A percentile compares a stretch with the other conserved stretches of the same genome.
Conservation (phyloP, 1,140 invertebrate genomes). For the Sitophilus oryzae region DNA sequence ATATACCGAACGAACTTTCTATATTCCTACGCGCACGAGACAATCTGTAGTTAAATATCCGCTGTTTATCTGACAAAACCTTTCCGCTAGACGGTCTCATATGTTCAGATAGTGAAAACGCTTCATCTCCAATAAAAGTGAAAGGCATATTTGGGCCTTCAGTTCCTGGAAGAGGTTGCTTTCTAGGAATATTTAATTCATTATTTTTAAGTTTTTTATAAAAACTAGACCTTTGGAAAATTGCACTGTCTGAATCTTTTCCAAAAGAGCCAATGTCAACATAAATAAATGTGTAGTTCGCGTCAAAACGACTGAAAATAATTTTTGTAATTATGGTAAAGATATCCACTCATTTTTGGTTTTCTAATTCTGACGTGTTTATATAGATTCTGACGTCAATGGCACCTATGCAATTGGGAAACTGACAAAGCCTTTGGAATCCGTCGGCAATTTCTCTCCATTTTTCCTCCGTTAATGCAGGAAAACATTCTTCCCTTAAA, state of each 20-base stretch:
- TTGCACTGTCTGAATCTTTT: constrained; percentile 4
- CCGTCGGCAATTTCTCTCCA: not conserved
- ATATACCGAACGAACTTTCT: not conserved
- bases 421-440: not conserved
- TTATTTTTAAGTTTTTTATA: constrained; percentile 7
- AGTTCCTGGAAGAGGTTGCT: too few relatives aligned
- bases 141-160: too few relatives aligned
- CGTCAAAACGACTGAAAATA: constrained; percentile 1
- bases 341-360: constrained; percentile 1
- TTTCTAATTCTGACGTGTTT: too few relatives aligned
- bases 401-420: not conserved
- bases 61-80: not conserved
- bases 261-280: too few relatives aligned
- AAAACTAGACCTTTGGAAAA: constrained; percentile 1
- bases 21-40: constrained; percentile 1
- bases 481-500: not conserved
- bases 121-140: too few relatives aligned
- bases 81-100: constrained; percentile 7
- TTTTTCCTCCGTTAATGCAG: not conserved
- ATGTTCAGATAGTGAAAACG: too few relatives aligned
- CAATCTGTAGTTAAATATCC: too few relatives aligned
- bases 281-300: constrained; percentile 1
- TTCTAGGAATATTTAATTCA: constrained; percentile 5
- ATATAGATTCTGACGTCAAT: too few relatives aligned
- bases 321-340: constrained; percentile 1